These are phyloP conservation scores for Popillia japonica DNA, from an alignment of 1,140 invertebrate species.

Conservation along the genomic window DNA sequence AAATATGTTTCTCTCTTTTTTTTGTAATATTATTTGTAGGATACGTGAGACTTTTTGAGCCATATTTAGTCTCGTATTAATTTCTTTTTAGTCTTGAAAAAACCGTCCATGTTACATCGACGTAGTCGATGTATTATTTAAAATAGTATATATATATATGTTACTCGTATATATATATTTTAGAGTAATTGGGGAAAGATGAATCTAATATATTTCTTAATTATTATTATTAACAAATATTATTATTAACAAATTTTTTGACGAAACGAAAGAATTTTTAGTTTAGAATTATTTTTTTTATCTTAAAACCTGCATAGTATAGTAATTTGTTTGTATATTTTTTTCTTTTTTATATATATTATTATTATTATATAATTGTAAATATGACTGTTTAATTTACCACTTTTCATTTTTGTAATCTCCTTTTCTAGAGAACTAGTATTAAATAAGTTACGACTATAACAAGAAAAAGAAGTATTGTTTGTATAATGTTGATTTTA, in stretches of 20 bases:
- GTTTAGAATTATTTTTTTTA: not conserved
- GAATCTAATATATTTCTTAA: slow-evolving; percentile 31
- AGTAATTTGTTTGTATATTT: not conserved
- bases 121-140: slow-evolving; percentile 22
- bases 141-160: slow-evolving; percentile 11
- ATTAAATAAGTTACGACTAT: slow-evolving; percentile 18
- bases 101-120: slow-evolving; percentile 14
- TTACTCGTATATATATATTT: not conserved
- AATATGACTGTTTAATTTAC: slow-evolving; percentile 13
- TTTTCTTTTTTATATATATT: not conserved
- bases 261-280: not conserved
- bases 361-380: slow-evolving; percentile 1
- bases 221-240: not conserved
- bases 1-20: not conserved
- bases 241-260: not conserved
- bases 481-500: slow-evolving; percentile 34
- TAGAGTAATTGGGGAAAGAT: not conserved
- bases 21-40: not conserved
- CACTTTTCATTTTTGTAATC: not conserved
- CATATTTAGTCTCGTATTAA: not conserved
- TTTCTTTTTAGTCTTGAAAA: not conserved
- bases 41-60: too few species aligned
- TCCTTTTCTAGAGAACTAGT: not conserved
- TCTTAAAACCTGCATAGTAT: not conserved
- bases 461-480: not conserved